Percentiles rank a stretch among this genome's conserved stretches.
Conservation (phyloP, 2,113 vertebrate genomes). For the Diphyllodes magnificus region DNA sequence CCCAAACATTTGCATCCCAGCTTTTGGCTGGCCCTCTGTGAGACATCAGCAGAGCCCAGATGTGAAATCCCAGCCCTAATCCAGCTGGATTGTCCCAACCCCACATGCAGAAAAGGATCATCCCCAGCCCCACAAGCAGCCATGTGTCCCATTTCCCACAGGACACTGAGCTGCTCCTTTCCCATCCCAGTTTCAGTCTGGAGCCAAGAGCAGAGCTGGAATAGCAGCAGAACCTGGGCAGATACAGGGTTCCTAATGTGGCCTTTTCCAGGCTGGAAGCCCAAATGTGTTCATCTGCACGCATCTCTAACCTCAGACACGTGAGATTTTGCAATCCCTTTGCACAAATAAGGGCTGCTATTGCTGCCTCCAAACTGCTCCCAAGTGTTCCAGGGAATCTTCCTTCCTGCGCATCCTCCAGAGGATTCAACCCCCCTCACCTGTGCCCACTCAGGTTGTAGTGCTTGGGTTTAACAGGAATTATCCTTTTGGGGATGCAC, state of each 20-base stretch:
- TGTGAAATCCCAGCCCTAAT: background rate
- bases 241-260: rapidly evolving
- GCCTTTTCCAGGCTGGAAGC: background rate
- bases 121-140: background rate
- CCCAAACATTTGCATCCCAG: rapidly evolving
- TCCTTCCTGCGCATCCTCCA: rapidly evolving
- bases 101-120: background rate
- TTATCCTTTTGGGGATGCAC: background rate
- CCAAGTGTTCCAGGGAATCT: background rate
- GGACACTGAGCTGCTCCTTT: background rate
- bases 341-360: background rate
- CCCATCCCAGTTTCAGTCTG: too few relatives aligned
- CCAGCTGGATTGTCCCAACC: background rate
- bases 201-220: background rate
- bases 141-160: background rate
- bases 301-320: rapidly evolving
- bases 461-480: background rate
- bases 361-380: background rate
- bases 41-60: background rate
- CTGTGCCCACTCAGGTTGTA: background rate
- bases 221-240: background rate
- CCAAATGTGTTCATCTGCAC: background rate
- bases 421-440: background rate
- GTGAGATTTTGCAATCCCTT: background rate
- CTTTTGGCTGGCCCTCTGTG: background rate